Conservation (phyloP, 1,140 invertebrate species). For the Zophobas atratus region DNA sequence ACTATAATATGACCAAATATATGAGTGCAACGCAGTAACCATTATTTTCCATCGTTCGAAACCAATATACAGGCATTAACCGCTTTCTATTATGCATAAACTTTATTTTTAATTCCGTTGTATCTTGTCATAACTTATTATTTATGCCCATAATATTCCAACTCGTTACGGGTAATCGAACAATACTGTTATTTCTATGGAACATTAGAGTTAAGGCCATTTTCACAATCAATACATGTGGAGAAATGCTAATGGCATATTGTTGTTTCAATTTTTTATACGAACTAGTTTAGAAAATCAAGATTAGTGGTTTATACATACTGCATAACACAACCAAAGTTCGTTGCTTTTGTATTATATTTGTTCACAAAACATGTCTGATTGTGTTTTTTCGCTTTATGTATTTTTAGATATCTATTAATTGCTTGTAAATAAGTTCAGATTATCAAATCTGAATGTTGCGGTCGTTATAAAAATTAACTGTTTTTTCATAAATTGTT, state of each 20-base stretch:
- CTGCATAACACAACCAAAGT: background rate
- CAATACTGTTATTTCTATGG: constrained; percentile 1
- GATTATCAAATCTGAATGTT: no score
- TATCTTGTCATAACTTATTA: constrained; percentile 48
- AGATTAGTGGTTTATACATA: background rate
- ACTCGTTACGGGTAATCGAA: constrained; percentile 41
- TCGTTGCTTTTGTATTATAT: background rate
- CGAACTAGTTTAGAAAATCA: background rate
- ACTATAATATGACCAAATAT: constrained; percentile 47
- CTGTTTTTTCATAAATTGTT: no score
- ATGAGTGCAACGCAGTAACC: constrained; percentile 43
- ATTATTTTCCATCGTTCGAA: constrained; percentile 43
- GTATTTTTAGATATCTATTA: no score
- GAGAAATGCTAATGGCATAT: constrained; percentile 1
- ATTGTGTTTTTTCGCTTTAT: no score
- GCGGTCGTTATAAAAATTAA: no score
- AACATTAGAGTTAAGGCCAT: constrained; percentile 13
- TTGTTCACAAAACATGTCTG: no score
- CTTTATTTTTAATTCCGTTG: constrained; percentile 46
- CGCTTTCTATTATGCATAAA: constrained; percentile 45
- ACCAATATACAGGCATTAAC: constrained; percentile 38
- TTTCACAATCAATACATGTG: constrained; percentile 11
- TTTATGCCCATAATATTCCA: constrained; percentile 46
- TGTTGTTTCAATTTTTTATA: constrained; percentile 1
- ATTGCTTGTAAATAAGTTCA: no score